These are phyloP conservation scores for Ormyrus rosae DNA, from an alignment of 2,888 invertebrate genomes.

Conservation along the genomic window DNA sequence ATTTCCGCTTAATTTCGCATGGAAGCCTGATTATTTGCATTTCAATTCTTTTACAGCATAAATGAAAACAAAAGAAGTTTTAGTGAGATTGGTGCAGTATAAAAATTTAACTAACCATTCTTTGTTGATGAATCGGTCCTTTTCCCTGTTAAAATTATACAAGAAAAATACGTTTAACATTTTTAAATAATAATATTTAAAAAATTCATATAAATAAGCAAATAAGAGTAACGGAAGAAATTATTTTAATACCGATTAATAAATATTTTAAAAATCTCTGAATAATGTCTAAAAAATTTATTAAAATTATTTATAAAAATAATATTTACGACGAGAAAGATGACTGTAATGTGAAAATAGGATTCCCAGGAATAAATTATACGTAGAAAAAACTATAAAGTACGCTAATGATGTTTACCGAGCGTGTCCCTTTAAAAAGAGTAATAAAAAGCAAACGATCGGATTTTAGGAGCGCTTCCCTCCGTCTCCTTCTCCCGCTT, in stretches of 20 bases:
- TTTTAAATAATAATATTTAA: no score
- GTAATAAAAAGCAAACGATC: no score
- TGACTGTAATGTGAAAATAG: no score
- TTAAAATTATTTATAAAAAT: no score
- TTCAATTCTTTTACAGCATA: conserved; percentile 28
- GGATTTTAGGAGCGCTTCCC: neutral
- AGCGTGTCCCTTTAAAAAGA: neutral
- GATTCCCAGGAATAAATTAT: neutral
- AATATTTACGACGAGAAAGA: no score
- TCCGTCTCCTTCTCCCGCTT: neutral
- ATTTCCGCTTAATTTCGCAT: conserved; percentile 40
- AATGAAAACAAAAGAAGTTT: conserved; percentile 31
- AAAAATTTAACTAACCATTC: conserved; percentile 59
- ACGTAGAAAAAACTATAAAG: conserved; percentile 14
- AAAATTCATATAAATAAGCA: no score
- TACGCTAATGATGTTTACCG: conserved; percentile 8
- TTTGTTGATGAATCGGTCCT: conserved; percentile 58
- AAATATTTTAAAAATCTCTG: no score
- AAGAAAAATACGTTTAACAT: conserved; percentile 36
- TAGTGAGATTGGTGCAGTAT: conserved; percentile 34
- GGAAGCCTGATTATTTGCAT: conserved; percentile 45
- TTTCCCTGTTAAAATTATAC: conserved; percentile 52
- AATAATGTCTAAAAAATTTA: no score
- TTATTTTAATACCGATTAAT: no score
- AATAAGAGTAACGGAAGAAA: no score